These are phyloP conservation scores for Andrena cerasifolii DNA, from an alignment of 1,140 invertebrate genomes.

Conservation along the genomic window DNA sequence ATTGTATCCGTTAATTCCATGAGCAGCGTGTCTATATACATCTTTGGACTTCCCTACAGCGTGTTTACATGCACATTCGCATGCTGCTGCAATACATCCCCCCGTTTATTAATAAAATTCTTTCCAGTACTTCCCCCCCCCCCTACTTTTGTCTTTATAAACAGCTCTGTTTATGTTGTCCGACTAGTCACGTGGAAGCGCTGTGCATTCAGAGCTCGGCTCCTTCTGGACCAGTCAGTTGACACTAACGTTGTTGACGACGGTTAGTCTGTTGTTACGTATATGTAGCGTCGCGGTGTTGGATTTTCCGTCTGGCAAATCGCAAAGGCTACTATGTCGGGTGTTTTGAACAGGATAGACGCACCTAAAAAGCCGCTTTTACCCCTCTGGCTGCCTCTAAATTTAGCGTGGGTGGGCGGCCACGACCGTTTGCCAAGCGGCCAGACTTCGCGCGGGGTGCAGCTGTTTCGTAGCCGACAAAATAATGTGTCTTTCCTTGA, in stretches of 20 bases:
- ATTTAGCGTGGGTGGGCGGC: conserved; percentile 78
- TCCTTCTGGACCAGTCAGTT: not conserved
- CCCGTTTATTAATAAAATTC: not conserved
- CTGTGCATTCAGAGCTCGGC: not conserved
- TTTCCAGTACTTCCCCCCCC: not conserved
- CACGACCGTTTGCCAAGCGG: conserved; percentile 71
- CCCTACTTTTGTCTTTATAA: not conserved
- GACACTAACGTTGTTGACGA: not conserved
- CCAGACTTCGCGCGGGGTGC: conserved; percentile 70
- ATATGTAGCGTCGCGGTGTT: conserved; percentile 30
- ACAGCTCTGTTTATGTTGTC: not conserved
- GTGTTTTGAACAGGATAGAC: conserved; percentile 35
- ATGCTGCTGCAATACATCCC: too few relatives aligned
- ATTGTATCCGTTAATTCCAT: conserved; percentile 6
- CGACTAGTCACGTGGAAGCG: not conserved
- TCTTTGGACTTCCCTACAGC: not conserved
- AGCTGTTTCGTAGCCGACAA: conserved; percentile 63
- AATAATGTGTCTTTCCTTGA: conserved; percentile 56
- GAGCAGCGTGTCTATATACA: not conserved
- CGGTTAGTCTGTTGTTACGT: not conserved
- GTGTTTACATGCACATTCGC: not conserved
- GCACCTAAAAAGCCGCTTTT: conserved; percentile 41
- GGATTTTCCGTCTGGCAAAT: conserved; percentile 15
- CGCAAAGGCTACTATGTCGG: conserved; percentile 16
- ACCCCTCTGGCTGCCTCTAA: conserved; percentile 71